Conservation (phyloP, 2,797 vertebrate genomes). For the Allobates femoralis region DNA sequence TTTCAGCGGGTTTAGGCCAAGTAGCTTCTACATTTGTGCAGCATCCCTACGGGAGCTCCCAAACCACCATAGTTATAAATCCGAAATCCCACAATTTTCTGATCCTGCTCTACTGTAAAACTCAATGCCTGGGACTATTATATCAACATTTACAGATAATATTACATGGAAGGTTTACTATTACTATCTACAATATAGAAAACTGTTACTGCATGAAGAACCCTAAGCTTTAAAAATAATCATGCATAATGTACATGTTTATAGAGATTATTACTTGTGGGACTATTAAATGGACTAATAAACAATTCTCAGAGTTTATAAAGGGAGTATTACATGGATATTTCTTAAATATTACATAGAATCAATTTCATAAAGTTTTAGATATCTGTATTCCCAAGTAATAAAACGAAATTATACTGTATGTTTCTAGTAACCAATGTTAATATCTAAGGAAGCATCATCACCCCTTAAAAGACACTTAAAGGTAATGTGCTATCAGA, state of each 20-base stretch:
- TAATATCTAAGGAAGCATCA: no score
- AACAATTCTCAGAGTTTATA: neutral
- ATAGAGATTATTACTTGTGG: neutral
- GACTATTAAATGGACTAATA: neutral
- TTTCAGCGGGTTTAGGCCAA: slow-evolving; percentile 12
- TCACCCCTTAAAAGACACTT: no score
- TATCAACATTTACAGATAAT: neutral
- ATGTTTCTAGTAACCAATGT: no score
- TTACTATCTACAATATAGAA: neutral
- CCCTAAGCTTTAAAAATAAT: neutral
- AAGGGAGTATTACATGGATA: neutral
- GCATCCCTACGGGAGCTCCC: slow-evolving; percentile 22
- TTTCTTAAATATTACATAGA: neutral
- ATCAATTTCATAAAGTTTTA: neutral
- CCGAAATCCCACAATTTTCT: slow-evolving; percentile 25
- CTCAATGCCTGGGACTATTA: neutral
- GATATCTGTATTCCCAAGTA: no score
- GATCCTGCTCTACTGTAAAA: slow-evolving; percentile 7
- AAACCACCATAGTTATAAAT: slow-evolving; percentile 24
- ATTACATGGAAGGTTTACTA: neutral
- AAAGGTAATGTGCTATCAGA: no score
- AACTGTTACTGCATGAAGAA: neutral
- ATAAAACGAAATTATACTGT: no score
- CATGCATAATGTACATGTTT: neutral
- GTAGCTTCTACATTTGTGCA: slow-evolving; percentile 11